Evolutionary conservation across 2,888 invertebrate species (phyloP), one percentile per base, ranked within the genome.

Genomic region (Agrochola circellaris): DNA sequence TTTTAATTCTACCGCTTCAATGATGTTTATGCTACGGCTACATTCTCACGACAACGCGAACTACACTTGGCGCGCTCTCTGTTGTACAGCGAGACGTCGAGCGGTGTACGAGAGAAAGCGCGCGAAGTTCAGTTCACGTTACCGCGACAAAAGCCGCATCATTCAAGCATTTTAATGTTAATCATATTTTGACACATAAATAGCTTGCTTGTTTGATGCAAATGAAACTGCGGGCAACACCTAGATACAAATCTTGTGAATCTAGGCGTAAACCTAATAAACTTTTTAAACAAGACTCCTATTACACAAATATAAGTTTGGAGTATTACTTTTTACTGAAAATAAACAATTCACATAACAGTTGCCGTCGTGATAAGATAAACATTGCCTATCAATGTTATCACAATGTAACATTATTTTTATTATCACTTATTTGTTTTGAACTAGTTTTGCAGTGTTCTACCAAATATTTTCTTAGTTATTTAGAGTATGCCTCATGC

Each of bases 341-440:
- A 64, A 81, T 56, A 81, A 81, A 81, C 45, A 68, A 58, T 56
- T 58, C 1, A 82, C 11, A 5, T 54, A 23, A 54, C 26, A 67
- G 83, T 86, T 83, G 73, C 60, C 34, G 51, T 42, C 45, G n/a
- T 45, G 71, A 82, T 84, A 83, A 82, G 86, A 84, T 82, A 82
- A 30, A 17, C 5, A 64, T 26, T 0, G 6, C 60, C 0, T 78
- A 81, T 78, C 78, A 26, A 0, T 51, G 30, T 79, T 84, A 86
- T 82, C 79, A 48, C 42, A 66, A 34, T 75, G 61, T 58, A 69
- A 79, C 51, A 76, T 78, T 62, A 60, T 67, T 75, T 75, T 77
- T 74, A 61, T 60, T 61, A 71, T 75, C 70, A 61, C 17, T 70
- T 76, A 82, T 82, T 82, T 86, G 64, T 73, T 78, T 82, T 75